Base-by-base conservation (phyloP, 2,888 invertebrate species). In the Mythimna ferrago region DNA sequence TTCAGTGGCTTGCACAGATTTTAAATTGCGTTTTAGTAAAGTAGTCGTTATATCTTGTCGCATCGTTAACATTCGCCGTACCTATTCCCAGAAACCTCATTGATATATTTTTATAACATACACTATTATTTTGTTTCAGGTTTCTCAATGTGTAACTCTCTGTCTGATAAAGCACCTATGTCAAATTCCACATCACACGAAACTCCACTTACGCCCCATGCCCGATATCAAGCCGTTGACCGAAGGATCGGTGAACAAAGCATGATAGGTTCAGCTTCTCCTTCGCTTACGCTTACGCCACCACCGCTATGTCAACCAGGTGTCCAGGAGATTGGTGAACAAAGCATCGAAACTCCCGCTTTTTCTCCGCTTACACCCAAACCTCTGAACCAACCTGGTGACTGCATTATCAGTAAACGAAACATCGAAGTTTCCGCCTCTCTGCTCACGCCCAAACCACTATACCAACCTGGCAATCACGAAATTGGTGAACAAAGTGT, bases 241-340 rank as follows among this genome's bases (percentile, higher is more conserved):
- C 48, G 44, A 9, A 44, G 41, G 63, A 48, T 63, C 63, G 63
- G 63, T 63, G 63, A 48, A 63, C 63, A 44, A 63, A 63, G 44
- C 63, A 63, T 63, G 41, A 44, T 41, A 63, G 63, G 21, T 63
- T 48, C 48, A 63, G 63, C 63, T 63, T 63, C 21, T 63, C 44
- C 48, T 63, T 63, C 44, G 63, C 63, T 63, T 48, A 63, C 48
- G 63, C 63, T 63, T 63, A 63, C 63, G 63, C 44, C 63, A 44
- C 63, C 44, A 44, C 63, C 48, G 41, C 48, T 63, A 48, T 26
- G 41, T 41, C 63, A 48, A 63, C 63, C 63, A n/a, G 16, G 63
- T 63, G 26, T 41, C 44, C 26, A 26, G 38, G 48, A 44, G 21
- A 63, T 63, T 16, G 48, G 63, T 63, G 32, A 63, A 63, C 48